phyloP scores from a whole-genome alignment of 1,140 invertebrate genomes.

The Diorhabda elongata region DNA sequence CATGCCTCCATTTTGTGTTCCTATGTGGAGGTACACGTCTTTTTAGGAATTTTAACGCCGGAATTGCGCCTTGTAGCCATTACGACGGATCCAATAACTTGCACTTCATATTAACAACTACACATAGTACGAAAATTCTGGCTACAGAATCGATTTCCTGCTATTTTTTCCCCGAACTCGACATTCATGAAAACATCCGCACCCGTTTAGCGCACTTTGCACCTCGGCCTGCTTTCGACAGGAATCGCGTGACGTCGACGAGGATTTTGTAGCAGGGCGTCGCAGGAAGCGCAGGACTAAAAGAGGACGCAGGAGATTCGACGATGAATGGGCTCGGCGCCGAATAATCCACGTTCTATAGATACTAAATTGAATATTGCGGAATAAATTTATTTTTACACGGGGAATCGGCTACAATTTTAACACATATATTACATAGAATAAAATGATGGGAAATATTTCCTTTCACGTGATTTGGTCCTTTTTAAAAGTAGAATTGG shows the following conservation, averaged over 20 bases:
- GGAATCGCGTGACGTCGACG: background rate
- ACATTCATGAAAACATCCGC: background rate
- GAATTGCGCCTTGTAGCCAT: background rate
- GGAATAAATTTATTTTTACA: too few species aligned
- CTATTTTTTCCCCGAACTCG: slow-evolving; percentile 5
- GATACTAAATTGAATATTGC: too few species aligned
- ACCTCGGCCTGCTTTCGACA: background rate
- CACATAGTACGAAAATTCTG: background rate
- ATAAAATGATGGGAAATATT: too few species aligned
- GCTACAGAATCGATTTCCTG: background rate
- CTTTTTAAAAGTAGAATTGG: too few species aligned
- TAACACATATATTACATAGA: too few species aligned
- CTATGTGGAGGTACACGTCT: slow-evolving; percentile 3
- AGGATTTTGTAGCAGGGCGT: background rate
- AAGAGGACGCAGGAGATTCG: background rate
- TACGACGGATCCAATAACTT: slow-evolving; percentile 1
- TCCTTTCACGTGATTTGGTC: too few species aligned
- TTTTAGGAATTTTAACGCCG: background rate
- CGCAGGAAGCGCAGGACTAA: slow-evolving; percentile 1
- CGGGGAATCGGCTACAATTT: too few species aligned
- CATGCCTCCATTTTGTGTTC: slow-evolving; percentile 9
- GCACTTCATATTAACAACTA: background rate
- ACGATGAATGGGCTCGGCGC: too few species aligned
- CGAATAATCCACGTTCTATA: too few species aligned
- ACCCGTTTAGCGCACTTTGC: slow-evolving; percentile 7